Percentiles rank a stretch among this genome's conserved stretches.
phyloP scores from a whole-genome alignment of 2,888 invertebrate genomes.

The Colostygia pectinataria region DNA sequence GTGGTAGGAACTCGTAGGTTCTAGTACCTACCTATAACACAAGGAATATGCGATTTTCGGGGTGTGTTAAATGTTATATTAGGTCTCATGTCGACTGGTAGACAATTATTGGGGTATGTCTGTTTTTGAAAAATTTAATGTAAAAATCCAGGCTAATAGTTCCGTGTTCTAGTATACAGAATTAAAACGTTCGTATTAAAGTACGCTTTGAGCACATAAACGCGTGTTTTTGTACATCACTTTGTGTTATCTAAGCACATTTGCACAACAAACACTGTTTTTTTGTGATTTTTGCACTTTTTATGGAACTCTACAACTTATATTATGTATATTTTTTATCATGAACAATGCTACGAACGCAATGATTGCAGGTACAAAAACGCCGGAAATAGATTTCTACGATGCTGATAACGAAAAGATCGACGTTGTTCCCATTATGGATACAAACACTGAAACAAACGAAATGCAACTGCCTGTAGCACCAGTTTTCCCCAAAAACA shows the following conservation, averaged over 20 bases:
- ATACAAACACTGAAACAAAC: conserved; percentile 45
- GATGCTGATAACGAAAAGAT: conserved; percentile 56
- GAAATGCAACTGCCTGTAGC: conserved; percentile 56
- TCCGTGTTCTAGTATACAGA: too few relatives aligned
- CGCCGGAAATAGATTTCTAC: conserved; percentile 77
- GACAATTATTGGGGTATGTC: too few relatives aligned
- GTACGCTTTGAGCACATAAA: too few relatives aligned
- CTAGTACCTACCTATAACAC: too few relatives aligned
- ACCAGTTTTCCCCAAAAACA: conserved; percentile 71
- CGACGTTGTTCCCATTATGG: conserved; percentile 48
- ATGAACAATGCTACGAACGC: conserved; percentile 34
- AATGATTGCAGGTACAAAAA: conserved; percentile 68
- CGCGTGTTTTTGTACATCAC: neutral
- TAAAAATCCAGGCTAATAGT: too few relatives aligned
- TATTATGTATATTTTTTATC: conserved; percentile 15
- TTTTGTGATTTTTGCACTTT: neutral
- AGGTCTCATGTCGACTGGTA: too few relatives aligned
- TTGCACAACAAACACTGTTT: neutral
- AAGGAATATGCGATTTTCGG: too few relatives aligned
- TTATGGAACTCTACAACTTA: neutral
- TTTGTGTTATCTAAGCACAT: neutral
- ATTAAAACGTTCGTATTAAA: too few relatives aligned
- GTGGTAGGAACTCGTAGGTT: too few relatives aligned
- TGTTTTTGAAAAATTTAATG: too few relatives aligned
- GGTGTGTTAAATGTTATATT: too few relatives aligned